Conservation (phyloP, 30 jellyfish, hydroid and myxozoan species). For the Aurelia sp. region DNA sequence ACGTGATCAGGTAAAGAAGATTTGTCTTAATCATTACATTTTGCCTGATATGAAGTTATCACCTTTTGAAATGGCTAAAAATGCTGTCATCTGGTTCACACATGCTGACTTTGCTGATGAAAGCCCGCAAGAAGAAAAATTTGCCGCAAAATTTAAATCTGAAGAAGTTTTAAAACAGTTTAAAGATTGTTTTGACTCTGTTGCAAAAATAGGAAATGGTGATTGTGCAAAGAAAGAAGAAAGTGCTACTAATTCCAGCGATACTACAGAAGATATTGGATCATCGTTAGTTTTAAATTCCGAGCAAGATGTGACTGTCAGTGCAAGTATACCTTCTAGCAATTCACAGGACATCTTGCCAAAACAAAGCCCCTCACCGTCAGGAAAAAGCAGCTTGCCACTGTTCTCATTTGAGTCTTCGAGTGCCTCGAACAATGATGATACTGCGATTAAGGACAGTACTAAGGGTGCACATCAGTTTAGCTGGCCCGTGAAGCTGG, state of each 20-base stretch:
- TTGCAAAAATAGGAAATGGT: neutral
- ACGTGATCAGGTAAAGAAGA: constrained; percentile 68
- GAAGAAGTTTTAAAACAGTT: constrained; percentile 44
- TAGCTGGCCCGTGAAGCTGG: constrained; percentile 5
- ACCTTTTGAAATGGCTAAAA: constrained; percentile 5
- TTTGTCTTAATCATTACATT: constrained; percentile 67
- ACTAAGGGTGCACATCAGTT: neutral
- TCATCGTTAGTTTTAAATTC: too few species aligned
- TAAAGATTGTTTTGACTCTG: constrained; percentile 29
- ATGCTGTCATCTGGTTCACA: constrained; percentile 63
- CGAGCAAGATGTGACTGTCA: too few species aligned
- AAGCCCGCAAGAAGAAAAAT: constrained; percentile 47
- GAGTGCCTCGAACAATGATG: neutral
- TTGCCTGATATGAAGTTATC: constrained; percentile 29
- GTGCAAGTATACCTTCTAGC: too few species aligned
- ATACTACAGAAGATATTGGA: too few species aligned
- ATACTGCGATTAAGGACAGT: too few species aligned
- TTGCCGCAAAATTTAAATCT: constrained; percentile 62
- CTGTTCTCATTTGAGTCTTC: constrained; percentile 39
- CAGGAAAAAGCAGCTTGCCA: neutral
- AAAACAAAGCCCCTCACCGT: neutral
- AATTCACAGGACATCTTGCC: too few species aligned
- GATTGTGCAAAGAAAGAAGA: neutral
- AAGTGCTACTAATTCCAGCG: neutral
- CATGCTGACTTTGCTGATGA: constrained; percentile 69